Percentiles rank a stretch among this genome's conserved stretches.
Evolutionary conservation across 2,888 invertebrate genomes (phyloP).

Genomic region (Synergus laeviventris): DNA sequence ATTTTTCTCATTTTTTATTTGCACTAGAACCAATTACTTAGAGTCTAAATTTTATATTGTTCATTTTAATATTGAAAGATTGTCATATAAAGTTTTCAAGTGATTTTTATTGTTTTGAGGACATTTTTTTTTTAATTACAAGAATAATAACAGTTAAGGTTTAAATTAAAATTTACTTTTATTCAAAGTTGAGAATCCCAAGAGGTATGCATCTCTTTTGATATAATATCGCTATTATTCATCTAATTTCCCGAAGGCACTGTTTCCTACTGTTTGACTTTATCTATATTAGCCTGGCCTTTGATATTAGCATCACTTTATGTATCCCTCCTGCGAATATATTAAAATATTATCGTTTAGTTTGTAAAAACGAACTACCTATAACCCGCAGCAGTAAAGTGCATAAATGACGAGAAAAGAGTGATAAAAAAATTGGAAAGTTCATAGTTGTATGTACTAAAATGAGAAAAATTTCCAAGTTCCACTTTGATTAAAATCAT

Average conservation of each 20-base stretch:
- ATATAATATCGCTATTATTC: neutral
- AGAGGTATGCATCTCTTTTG: neutral
- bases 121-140: neutral
- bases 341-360: slow-evolving; percentile 10
- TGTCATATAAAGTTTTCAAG: too few relatives aligned
- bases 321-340: neutral
- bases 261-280: slow-evolving; percentile 15
- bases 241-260: slow-evolving; percentile 31
- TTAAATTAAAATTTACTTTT: neutral
- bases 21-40: too few relatives aligned
- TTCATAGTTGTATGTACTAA: neutral
- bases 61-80: too few relatives aligned
- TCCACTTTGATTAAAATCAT: neutral
- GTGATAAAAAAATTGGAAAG: neutral
- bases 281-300: slow-evolving; percentile 2
- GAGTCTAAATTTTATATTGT: too few relatives aligned
- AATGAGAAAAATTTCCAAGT: slow-evolving; percentile 15
- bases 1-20: too few relatives aligned
- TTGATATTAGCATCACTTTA: slow-evolving; percentile 19
- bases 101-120: too few relatives aligned
- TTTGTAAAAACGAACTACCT: neutral
- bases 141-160: neutral
- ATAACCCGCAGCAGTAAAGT: neutral
- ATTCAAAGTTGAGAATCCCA: slow-evolving; percentile 2
- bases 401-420: neutral